phyloP scores from a whole-genome alignment of 2,113 vertebrate genomes.

The Rhinopomastus cyanomelas region DNA sequence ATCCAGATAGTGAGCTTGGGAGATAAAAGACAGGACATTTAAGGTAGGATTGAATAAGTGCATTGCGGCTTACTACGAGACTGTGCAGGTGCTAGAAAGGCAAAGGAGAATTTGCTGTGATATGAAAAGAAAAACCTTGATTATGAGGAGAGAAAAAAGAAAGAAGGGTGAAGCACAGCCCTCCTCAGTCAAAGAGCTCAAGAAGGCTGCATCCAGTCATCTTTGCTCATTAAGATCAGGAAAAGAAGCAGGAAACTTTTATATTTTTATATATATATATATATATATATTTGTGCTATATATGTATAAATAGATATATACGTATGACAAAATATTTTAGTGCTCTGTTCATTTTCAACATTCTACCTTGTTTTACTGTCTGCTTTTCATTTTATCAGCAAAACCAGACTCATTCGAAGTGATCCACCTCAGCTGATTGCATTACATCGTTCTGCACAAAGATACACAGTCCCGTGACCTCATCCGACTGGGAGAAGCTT shows the following conservation, averaged over 20 bases:
- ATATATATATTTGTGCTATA: background rate
- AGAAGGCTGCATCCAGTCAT: slow-evolving; percentile 31
- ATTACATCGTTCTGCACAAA: background rate
- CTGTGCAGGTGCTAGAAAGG: slow-evolving; percentile 69
- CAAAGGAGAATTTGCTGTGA: slow-evolving; percentile 33
- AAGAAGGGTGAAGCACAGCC: slow-evolving; percentile 44
- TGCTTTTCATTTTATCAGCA: background rate
- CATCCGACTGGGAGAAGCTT: background rate
- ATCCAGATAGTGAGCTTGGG: slow-evolving; percentile 99
- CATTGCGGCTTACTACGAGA: slow-evolving; percentile 70
- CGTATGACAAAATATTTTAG: background rate
- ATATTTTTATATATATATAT: background rate
- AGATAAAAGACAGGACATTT: slow-evolving; percentile 99
- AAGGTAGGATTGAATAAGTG: slow-evolving; percentile 87
- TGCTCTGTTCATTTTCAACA: background rate
- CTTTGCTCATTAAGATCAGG: slow-evolving; percentile 19
- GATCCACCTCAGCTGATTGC: background rate
- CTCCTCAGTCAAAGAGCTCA: slow-evolving; percentile 44
- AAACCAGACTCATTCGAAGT: background rate
- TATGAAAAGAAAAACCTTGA: slow-evolving; percentile 60
- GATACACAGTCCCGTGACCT: background rate
- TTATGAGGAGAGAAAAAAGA: slow-evolving; percentile 58
- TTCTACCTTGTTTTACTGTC: background rate
- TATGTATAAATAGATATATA: background rate
- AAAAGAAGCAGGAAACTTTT: slow-evolving; percentile 27